phyloP scores from a whole-genome alignment of 2,113 vertebrate species.

The Pampusana beccarii region DNA sequence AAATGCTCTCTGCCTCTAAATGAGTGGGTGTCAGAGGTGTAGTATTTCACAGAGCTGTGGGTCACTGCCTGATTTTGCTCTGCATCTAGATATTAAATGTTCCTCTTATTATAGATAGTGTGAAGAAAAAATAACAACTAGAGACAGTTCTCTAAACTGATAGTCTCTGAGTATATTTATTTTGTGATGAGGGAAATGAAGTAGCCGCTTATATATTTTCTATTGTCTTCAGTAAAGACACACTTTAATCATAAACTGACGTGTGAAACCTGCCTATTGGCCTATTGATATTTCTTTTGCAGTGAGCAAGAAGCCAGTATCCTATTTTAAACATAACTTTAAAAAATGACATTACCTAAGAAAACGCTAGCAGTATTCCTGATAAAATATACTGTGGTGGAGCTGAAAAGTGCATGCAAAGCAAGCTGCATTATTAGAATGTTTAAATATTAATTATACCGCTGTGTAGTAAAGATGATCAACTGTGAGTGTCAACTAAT shows the following conservation, averaged over 20 bases:
- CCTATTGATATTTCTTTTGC: conserved; percentile 62
- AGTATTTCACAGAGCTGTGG: conserved; percentile 28
- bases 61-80: conserved; percentile 46
- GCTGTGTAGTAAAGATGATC: conserved; percentile 98
- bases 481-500: conserved; percentile 92
- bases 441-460: conserved; percentile 99
- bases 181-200: conserved; percentile 53
- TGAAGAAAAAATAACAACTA: conserved; percentile 19
- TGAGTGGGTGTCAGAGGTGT: not conserved
- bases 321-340: conserved; percentile 73
- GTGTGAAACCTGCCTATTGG: conserved; percentile 43
- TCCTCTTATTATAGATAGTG: conserved; percentile 10
- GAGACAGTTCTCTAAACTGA: conserved; percentile 15
- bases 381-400: conserved; percentile 96
- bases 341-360: conserved; percentile 72
- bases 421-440: conserved; percentile 99
- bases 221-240: conserved; percentile 58
- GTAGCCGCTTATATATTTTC: conserved; percentile 56
- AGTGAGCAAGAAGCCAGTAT: conserved; percentile 50
- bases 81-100: conserved; percentile 38
- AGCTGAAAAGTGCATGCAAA: conserved; percentile 97
- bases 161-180: conserved; percentile 41
- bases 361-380: conserved; percentile 79
- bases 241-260: conserved; percentile 64
- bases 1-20: conserved; percentile 12